Evolutionary conservation across 2,113 vertebrate genomes (phyloP), one percentile per base, ranked within the genome.

Genomic region (Myrmophylax atrothorax): DNA sequence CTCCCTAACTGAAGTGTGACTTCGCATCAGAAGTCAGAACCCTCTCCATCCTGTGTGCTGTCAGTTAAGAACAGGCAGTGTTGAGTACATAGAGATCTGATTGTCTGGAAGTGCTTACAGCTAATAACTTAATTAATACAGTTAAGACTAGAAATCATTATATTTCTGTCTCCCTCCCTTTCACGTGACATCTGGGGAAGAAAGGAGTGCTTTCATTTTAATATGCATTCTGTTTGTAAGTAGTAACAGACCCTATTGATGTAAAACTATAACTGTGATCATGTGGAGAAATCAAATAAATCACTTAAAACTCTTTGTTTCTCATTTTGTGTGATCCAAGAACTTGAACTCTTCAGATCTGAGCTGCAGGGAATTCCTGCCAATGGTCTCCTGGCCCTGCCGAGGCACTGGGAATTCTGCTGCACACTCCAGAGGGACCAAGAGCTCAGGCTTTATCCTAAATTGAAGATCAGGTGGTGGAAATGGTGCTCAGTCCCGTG

Each of bases 191-290:
- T n/a, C n/a, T n/a, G n/a, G n/a, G n/a, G 95, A 97, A 97, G 96
- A 98, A 96, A 98, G 94, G 97, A 98, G 98, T 97, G 98, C 96
- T 98, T 98, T 98, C 98, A 98, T 98, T 99, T 99, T 98, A 98
- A 98, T 98, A 98, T 98, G 98, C 98, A 98, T 98, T 99, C 97
- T 98, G 98, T 98, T 98, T 99, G 98, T 98, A 98, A 98, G 98
- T 98, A 99, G 98, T 99, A 97, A 98, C 95, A 98, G 98, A 97
- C 97, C 98, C 98, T 98, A 96, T 98, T 95, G 97, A 98, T 99
- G 98, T 99, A 98, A 98, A 98, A 98, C 97, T 98, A 98, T 98
- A 98, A 98, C 98, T 99, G 99, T 99, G 98, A 99, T 98, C 94
- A 98, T 98, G 98, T 99, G 98, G 98, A 98, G 96, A 99, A 99